These are phyloP conservation scores for Lytechinus pictus DNA, from an alignment of 35 echinoderm and acorn worm genomes.

Conservation along the genomic window DNA sequence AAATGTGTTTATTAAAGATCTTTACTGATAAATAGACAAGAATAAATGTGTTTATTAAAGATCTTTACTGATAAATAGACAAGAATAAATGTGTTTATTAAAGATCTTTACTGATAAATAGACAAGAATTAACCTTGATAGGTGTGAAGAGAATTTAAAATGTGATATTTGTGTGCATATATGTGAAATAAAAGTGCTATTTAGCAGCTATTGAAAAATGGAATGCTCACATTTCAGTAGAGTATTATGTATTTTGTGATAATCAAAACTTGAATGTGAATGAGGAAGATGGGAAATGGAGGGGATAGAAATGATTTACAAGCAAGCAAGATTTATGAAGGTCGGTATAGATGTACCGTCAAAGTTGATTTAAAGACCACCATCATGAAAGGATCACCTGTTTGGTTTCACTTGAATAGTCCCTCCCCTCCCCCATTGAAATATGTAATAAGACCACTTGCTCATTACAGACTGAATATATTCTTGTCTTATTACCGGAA, in stretches of 20 bases:
- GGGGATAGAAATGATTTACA: too few species aligned
- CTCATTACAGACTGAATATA: too few species aligned
- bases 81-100: not conserved
- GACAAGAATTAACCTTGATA: not conserved
- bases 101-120: not conserved
- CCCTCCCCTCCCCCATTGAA: too few species aligned
- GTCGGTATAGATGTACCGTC: too few species aligned
- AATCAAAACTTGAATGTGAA: too few species aligned
- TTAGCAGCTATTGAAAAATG: not conserved
- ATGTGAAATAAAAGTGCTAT: slow-evolving; percentile 14
- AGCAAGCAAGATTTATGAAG: too few species aligned
- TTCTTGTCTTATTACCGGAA: too few species aligned
- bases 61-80: not conserved
- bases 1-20: not conserved
- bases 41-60: not conserved
- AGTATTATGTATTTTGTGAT: not conserved
- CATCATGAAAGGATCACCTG: too few species aligned
- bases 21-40: not conserved
- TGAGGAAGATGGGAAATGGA: not conserved
- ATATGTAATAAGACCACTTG: too few species aligned
- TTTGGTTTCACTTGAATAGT: too few species aligned
- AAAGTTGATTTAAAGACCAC: too few species aligned
- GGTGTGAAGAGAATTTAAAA: not conserved
- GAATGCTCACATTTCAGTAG: not conserved
- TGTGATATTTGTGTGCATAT: slow-evolving; percentile 19